Evolutionary conservation across 2,113 vertebrate species (phyloP), one percentile per base, ranked within the genome.

Genomic region (Chroicocephalus ridibundus): DNA sequence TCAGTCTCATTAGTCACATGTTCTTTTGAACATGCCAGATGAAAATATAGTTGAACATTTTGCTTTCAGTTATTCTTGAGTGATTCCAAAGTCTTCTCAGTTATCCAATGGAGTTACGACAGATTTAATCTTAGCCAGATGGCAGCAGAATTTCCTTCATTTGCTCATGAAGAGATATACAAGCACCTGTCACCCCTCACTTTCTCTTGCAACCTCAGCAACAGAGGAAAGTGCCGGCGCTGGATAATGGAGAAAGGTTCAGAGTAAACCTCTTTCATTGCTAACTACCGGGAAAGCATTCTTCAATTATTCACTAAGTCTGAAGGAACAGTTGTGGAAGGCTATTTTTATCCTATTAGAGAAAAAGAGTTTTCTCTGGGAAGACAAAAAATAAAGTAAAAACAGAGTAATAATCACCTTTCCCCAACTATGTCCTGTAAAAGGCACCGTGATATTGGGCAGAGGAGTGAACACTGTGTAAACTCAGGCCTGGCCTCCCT

Each of bases 261-360:
- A 65, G 85, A 69, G 51, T 42, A 95, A 96, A 92, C 62, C 78
- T 94, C 84, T 82, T 93, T 96, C 94, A 69, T 96, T 96, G 40
- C 49, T 70, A 97, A 91, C 89, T 76, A 91, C 62, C 29, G 8
- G 69, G 90, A 97, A 92, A 84, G 46, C 72, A 79, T 77, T 88
- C 82, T 96, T 98, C 97, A 97, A 97, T 97, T 98, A 98, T 97
- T 98, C 92, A 97, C 61, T 71, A 95, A 72, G 88, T 95, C 93
- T 95, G 77, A 94, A 96, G 88, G 83, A 95, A 76, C 83, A 87
- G 55, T 88, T 94, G 93, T 95, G 80, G 68, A 93, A 88, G 68
- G 64, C 82, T 97, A 97, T 97, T 97, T 97, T 97, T 96, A 93
- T 95, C 83, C 82, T 86, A 4, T 62, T 74, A 79, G 61, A 88